phyloP scores from a whole-genome alignment of 2,797 vertebrate genomes.

The Numenius phaeopus region DNA sequence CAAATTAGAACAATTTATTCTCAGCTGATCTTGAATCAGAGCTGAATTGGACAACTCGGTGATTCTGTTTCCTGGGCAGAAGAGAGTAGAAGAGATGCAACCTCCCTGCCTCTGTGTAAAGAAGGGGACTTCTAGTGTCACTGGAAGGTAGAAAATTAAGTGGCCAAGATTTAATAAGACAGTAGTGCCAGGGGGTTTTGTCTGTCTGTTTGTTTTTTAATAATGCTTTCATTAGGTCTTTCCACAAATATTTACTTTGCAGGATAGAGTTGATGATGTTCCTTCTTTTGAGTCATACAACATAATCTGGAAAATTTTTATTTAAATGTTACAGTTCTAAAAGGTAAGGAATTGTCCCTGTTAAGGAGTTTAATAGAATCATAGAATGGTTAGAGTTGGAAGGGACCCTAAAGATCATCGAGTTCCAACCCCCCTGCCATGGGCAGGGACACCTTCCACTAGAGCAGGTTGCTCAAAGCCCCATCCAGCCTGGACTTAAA shows the following conservation, averaged over 20 bases:
- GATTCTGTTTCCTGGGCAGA: neutral
- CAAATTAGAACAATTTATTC: neutral
- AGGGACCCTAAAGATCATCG: no score
- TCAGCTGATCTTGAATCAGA: neutral
- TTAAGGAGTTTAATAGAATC: neutral
- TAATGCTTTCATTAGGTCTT: neutral
- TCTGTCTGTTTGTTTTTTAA: neutral
- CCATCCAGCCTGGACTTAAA: no score
- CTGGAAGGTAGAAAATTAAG: neutral
- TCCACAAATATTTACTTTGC: neutral
- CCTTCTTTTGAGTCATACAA: neutral
- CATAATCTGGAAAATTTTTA: neutral
- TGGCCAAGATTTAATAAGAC: neutral
- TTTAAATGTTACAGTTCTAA: neutral
- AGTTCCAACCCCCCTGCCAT: no score
- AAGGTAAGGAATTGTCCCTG: neutral
- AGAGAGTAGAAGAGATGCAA: neutral
- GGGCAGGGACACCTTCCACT: no score
- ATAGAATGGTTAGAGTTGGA: no score
- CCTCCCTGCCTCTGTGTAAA: neutral
- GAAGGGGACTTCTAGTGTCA: neutral
- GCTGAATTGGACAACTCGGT: neutral
- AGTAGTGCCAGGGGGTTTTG: neutral
- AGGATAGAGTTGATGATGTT: neutral
- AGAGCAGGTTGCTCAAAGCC: no score